phyloP scores from a whole-genome alignment of 2,888 invertebrate genomes.

The Drosophila aldrichi region DNA sequence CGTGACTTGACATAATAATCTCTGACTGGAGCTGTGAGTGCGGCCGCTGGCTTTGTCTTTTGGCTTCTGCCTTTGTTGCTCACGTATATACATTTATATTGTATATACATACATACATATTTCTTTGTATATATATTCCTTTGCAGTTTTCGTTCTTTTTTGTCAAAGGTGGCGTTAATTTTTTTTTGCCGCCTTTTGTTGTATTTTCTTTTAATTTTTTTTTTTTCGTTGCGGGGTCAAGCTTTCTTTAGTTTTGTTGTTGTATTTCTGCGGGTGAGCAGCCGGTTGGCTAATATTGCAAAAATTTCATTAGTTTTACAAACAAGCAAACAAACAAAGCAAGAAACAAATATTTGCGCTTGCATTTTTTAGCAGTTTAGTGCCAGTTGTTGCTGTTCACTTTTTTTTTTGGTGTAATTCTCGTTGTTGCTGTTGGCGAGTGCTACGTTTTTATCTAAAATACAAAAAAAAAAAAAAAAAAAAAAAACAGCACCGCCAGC shows the following conservation, averaged over 20 bases:
- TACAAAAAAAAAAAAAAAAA: constrained; percentile 12
- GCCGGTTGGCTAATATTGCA: constrained; percentile 76
- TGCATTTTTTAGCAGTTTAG: constrained; percentile 80
- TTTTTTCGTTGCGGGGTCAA: constrained; percentile 54
- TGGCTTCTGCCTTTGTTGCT: constrained; percentile 28
- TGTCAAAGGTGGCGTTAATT: constrained; percentile 71
- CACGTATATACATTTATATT: constrained; percentile 5
- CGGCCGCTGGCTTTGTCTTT: constrained; percentile 63
- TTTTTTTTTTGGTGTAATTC: neutral
- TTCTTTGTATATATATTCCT: constrained; percentile 18
- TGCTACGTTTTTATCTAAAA: constrained; percentile 56
- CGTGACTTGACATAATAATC: constrained; percentile 85
- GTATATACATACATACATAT: neutral
- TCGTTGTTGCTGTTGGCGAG: constrained; percentile 34
- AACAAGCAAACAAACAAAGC: constrained; percentile 79
- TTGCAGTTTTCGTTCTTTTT: constrained; percentile 11
- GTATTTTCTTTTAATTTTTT: constrained; percentile 54
- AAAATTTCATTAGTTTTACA: constrained; percentile 79
- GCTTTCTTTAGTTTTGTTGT: constrained; percentile 40
- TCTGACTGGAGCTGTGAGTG: constrained; percentile 62
- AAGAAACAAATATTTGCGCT: constrained; percentile 78
- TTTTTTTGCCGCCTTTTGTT: constrained; percentile 52
- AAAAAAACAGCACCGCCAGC: constrained; percentile 52
- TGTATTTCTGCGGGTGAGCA: constrained; percentile 64
- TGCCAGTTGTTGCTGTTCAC: constrained; percentile 45